A percentile compares a stretch with the other conserved stretches of the same genome.
Evolutionary conservation across 2,113 vertebrate species (phyloP).

Genomic region (Tachycineta bicolor): DNA sequence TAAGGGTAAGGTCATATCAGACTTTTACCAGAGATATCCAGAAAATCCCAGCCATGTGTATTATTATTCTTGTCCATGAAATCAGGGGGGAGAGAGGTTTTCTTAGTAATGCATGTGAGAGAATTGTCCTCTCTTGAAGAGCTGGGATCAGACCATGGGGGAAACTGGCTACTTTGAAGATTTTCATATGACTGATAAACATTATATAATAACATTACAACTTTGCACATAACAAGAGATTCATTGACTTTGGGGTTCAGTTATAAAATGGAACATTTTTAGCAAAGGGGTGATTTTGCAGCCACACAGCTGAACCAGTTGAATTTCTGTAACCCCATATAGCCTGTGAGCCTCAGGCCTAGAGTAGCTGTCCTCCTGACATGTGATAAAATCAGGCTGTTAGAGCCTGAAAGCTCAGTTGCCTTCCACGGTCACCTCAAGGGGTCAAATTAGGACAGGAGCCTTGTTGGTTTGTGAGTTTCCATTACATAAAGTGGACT

Average conservation of each 20-base stretch:
- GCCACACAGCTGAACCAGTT: background rate
- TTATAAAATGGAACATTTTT: background rate
- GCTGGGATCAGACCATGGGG: background rate
- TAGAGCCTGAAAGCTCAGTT: background rate
- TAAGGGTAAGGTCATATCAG: background rate
- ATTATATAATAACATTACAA: background rate
- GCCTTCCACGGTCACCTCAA: background rate
- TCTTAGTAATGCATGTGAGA: background rate
- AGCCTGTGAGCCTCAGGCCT: background rate
- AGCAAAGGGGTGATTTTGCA: background rate
- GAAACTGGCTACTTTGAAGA: background rate
- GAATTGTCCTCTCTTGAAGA: background rate
- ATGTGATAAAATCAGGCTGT: background rate
- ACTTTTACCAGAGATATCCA: background rate
- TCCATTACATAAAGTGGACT: background rate
- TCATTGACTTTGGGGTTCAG: background rate
- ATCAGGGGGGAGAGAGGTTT: background rate
- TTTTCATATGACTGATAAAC: background rate
- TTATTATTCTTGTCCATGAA: background rate
- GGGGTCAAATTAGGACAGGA: background rate
- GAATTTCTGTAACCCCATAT: background rate
- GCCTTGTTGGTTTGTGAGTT: background rate
- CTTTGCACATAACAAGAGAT: background rate
- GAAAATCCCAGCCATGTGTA: background rate
- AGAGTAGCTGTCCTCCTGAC: background rate